These are phyloP conservation scores for Sicus ferrugineus DNA, from an alignment of 2,888 invertebrate genomes.

Conservation along the genomic window DNA sequence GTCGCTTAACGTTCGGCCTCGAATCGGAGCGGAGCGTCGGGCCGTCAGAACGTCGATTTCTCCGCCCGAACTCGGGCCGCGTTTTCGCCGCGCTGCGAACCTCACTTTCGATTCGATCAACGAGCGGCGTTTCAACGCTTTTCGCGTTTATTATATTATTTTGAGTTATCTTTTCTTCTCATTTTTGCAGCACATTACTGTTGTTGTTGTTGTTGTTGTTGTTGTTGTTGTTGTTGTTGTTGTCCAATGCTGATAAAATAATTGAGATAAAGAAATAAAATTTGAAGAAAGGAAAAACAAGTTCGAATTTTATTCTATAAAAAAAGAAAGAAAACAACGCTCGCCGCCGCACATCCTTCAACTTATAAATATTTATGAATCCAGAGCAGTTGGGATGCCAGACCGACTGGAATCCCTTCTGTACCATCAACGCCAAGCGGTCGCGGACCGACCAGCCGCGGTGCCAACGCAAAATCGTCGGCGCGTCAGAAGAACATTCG, in stretches of 20 bases:
- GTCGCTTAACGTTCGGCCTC: conserved; percentile 19
- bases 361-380: conserved; percentile 59
- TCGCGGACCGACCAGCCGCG: neutral
- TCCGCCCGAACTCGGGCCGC: neutral
- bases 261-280: conserved; percentile 57
- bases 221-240: neutral
- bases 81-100: conserved; percentile 14
- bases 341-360: conserved; percentile 49
- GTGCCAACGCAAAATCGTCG: conserved; percentile 49
- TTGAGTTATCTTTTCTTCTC: neutral
- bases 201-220: neutral
- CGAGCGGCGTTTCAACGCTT: conserved; percentile 33
- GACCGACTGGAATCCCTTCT: conserved; percentile 48
- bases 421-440: no score
- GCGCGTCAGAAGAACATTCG: conserved; percentile 48
- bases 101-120: conserved; percentile 36
- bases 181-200: no score
- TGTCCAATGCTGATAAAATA: conserved; percentile 51
- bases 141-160: conserved; percentile 37
- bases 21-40: neutral
- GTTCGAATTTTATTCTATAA: no score
- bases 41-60: neutral
- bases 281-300: conserved; percentile 42
- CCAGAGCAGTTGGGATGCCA: conserved; percentile 46
- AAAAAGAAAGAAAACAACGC: no score